Evolutionary conservation across 2,888 invertebrate genomes (phyloP), one percentile per base, ranked within the genome.

Genomic region (Amblyjoppa fuscipennis): DNA sequence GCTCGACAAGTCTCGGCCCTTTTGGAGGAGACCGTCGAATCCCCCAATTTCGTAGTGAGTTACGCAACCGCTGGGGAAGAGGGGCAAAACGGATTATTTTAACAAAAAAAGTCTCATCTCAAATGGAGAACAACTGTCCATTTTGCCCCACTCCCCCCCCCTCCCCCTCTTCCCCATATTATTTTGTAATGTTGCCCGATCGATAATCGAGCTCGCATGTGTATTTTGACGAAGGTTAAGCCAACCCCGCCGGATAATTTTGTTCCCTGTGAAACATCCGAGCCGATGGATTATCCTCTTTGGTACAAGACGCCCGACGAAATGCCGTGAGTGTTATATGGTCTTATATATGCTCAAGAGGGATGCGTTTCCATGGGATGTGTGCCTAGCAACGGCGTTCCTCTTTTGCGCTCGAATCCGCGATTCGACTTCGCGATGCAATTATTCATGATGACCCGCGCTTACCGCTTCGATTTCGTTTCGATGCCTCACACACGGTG

Each of bases 261-360:
- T 80, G 87, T 89, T 73, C 89, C 89, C 68, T 76, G 87, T 70
- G 87, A 88, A 34, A 88, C 70, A 79, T 76, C 86, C 13, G 82
- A 86, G 70, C 83, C 75, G 74, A 66, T 84, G 82, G 87, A 86
- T 83, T 91, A 89, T 87, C 92, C 92, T 34, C 89, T 91, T 25
- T 92, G 92, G 92, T 91, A 91, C 88, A 91, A 88, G 88, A 89
- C 90, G 20, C 91, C 92, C 76, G 87, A 87, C 83, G 89, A 90
- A 81, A 88, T 87, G 81, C 87, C 87, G 89, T 91, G 87, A 90
- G 90, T 90, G 87, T 38, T 16, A 34, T 20, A 20, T 20, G 20
- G 9, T 73, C 59, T 45, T 69, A 74, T 68, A 59, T 16, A 45
- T 45, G 28, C 31, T n/a, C 5, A 11, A n/a, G 38, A 80, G 64